Base-by-base conservation (phyloP, 2,888 invertebrate genomes). In the Linyphia triangularis region DNA sequence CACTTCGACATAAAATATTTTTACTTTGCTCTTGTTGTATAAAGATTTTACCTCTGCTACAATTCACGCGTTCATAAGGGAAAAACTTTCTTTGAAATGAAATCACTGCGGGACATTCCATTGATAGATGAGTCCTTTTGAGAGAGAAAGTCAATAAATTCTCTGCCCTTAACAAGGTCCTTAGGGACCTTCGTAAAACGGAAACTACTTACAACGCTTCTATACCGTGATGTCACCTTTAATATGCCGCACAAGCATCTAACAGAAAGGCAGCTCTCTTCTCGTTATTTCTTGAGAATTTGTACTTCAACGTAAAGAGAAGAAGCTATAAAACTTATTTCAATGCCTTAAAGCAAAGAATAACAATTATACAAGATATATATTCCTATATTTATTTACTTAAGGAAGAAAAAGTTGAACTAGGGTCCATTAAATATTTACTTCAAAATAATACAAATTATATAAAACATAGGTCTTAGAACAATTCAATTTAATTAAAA, bases 161-260 rank as follows among this genome's bases (percentile, higher is more conserved):
- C 61, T 43, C 67, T 65, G 30, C 51, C 33, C 67, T 79, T 79
- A 79, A 79, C 79, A 79, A 79, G 79, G 30, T 40, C 79, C 67
- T 33, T 26, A 51, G 79, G 67, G 79, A 79, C 24, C 13, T 30
- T 10, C 37, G 43, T 67, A 67, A 67, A 79, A 67, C 30, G 51
- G 40, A 77, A 77, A 69, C 9, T 69, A 77, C 77, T 63, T 40
- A 77, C 63, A 61, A 9, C 37, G 40, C 63, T 16, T 26, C 63
- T 63, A n/a, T n/a, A 77, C 77, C 61, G 24, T 40, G 22, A 63
- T 51, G 79, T 13, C 65, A 67, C 67, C 79, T 57, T 67, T 79
- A 79, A 79, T 67, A 51, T 30, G 77, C 19, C 22, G 59, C 61
- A 37, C 28, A 24, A 75, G 63, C 37, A 40, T 59, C 51, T 51